Base-by-base conservation (phyloP, 37 sponge, comb jelly and placozoan species). In the Eunapius fragilis region DNA sequence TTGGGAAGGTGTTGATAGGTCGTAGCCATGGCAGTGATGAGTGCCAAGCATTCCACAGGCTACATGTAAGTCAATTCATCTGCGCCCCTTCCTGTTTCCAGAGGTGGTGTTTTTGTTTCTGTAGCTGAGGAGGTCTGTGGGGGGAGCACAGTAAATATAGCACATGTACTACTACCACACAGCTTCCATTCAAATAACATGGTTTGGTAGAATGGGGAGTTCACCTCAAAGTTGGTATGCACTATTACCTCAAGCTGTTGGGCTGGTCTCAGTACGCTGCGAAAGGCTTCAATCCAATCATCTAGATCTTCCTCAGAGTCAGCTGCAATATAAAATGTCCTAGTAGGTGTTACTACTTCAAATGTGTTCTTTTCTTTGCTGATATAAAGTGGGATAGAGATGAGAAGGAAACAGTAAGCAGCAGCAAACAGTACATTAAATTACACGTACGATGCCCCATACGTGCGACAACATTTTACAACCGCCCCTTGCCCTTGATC, bases 261-360 rank as follows among this genome's bases (percentile, higher is more conserved):
- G 74, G 30, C 14, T 27, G 78, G 37, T 38, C 78, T 58, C 0
- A 91, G 30, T 17, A 87, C 77, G 13, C 45, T 49, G 25, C 79
- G 41, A 50, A 87, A 87, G 37, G 76, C 85, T 34, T 69, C 37
- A 9, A 91, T 58, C 92, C 92, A 91, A 19, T 84, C 84, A 25
- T 84, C 49, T 85, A 87, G 79, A 69, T 91, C 88, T 31, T 67
- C 75, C 33, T 72, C 67, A 25, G 68, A 87, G 41, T 91, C 92
- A 2, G 69, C 88, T 74, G 92, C 93, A 7, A 95, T 70, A 35
- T 82, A 89, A 75, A 87, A 95, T 67, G 87, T 92, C 72, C 96
- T 80, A 26, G 67, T 70, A 6, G 91, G 91, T 27, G 96, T 95
- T 34, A 78, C 88, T 67, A 95, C 83, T 58, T 92, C 91, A 76